Base-by-base conservation (phyloP, 2,797 vertebrate genomes). In the Lepilemur ruficaudatus region DNA sequence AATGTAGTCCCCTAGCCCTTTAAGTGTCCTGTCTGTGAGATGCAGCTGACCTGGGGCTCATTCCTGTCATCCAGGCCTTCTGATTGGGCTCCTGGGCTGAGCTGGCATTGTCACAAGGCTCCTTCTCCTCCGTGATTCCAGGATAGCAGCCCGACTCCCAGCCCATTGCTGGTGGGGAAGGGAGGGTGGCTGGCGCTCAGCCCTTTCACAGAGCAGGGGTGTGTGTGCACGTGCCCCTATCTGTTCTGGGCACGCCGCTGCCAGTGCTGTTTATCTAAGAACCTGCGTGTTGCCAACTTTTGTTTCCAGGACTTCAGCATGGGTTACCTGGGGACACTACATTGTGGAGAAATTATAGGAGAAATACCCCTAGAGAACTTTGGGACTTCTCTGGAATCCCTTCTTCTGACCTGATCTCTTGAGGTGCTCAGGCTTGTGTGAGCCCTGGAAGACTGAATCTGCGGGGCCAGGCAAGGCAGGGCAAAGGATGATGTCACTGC, bases 251-350 rank as follows among this genome's bases (percentile, higher is more conserved):
- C 32, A 5, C 14, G 30, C 15, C 20, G 20, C 59, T 38, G 22
- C 55, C 32, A 41, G 6, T 5, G 1, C 55, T 83, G 5, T 70
- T 95, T 83, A 61, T 86, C 48, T 63, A 76, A 94, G 84, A 93
- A 84, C 32, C 38, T 88, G 13, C 35, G 46, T n/a, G 7, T 67
- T 22, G 87, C 46, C 80, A 93, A 59, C 20, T 95, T 93, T 87
- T 81, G 41, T 90, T 96, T 95, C 52, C 28, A 86, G 93, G 50
- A 89, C 48, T 94, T 89, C 9, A 80, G n/a, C 22, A 2, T 73
- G 46, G 22, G 65, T 94, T 95, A 80, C 30, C 80, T 83, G 50
- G 91, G 83, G 87, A 96, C 11, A 79, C 15, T 28, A 35, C 55
- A 30, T 28, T 38, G 57, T 93, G 41, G n/a, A 94, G n/a, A 95